Evolutionary conservation across 2,888 invertebrate genomes (phyloP).

Genomic region (Microplitis deprimator): DNA sequence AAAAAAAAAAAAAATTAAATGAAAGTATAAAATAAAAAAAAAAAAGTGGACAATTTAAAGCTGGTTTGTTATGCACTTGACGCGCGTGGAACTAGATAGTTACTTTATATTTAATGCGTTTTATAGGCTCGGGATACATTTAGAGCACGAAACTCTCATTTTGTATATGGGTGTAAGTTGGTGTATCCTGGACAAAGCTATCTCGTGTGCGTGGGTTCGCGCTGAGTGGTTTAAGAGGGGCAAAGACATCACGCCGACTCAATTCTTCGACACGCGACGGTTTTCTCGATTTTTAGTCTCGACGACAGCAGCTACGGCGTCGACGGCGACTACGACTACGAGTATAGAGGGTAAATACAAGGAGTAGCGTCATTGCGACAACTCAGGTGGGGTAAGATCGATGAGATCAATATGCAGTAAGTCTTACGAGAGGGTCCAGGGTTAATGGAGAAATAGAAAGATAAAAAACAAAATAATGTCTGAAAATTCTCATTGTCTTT

Average conservation of each 20-base stretch:
- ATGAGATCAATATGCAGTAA: slow-evolving; percentile 71
- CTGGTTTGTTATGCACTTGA: slow-evolving; percentile 50
- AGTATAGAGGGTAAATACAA: slow-evolving; percentile 30
- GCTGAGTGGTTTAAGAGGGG: slow-evolving; percentile 43
- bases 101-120: slow-evolving; percentile 57
- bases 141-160: slow-evolving; percentile 53
- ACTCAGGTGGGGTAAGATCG: slow-evolving; percentile 61
- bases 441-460: slow-evolving; percentile 64
- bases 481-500: background rate
- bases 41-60: slow-evolving; percentile 24
- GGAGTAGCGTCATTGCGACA: slow-evolving; percentile 32
- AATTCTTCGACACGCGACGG: slow-evolving; percentile 36
- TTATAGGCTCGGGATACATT: slow-evolving; percentile 56
- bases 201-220: slow-evolving; percentile 45
- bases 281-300: slow-evolving; percentile 32
- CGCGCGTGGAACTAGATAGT: slow-evolving; percentile 50
- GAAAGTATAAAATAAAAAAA: background rate
- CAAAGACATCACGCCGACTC: slow-evolving; percentile 26
- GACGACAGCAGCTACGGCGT: background rate
- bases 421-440: slow-evolving; percentile 64
- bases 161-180: slow-evolving; percentile 38
- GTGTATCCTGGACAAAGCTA: slow-evolving; percentile 34
- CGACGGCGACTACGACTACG: background rate
- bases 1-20: background rate
- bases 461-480: slow-evolving; percentile 44